Conservation (phyloP, 2,797 vertebrate species). For the Myiotriccus ornatus region DNA sequence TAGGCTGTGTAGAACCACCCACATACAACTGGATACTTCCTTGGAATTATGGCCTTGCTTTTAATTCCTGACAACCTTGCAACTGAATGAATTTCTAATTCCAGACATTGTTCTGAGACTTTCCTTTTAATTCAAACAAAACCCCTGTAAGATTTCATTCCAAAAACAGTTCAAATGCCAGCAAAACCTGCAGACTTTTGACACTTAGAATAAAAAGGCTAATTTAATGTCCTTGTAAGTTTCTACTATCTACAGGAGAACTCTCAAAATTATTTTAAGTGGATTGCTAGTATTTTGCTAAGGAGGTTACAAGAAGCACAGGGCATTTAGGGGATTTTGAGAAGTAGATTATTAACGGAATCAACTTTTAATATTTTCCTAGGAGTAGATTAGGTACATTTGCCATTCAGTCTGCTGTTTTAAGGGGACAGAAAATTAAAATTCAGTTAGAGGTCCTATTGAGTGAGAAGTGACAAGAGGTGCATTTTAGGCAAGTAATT, state of each 20-base stretch:
- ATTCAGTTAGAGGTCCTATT: neutral
- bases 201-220: conserved; percentile 18
- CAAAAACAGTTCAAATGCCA: conserved; percentile 1
- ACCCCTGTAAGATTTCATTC: neutral
- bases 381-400: conserved; percentile 11
- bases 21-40: neutral
- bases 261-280: conserved; percentile 58
- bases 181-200: neutral
- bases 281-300: neutral
- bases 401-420: neutral
- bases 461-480: neutral
- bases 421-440: neutral
- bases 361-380: conserved; percentile 27
- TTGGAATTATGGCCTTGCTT: neutral
- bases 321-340: conserved; percentile 23
- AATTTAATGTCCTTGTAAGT: conserved; percentile 33
- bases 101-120: neutral
- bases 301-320: neutral
- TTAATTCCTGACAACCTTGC: neutral
- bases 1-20: neutral
- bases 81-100: neutral
- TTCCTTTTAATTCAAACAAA: neutral
- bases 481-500: neutral
- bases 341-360: conserved; percentile 32
- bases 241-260: conserved; percentile 7